Percentiles rank a stretch among this genome's conserved stretches.
These are phyloP conservation scores for Crocallis elinguaria DNA, from an alignment of 2,888 invertebrate species.

Conservation along the genomic window DNA sequence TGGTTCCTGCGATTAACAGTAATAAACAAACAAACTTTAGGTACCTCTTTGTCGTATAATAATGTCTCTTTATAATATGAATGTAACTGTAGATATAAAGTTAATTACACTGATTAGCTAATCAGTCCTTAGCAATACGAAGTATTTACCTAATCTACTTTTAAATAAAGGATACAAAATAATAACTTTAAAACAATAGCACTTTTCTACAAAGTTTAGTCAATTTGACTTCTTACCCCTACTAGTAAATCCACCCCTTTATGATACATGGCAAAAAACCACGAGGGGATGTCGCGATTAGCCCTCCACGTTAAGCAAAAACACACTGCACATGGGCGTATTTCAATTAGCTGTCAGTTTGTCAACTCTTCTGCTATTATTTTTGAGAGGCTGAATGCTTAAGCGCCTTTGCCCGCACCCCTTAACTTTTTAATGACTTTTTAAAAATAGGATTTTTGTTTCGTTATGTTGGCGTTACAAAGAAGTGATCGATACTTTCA, in stretches of 20 bases:
- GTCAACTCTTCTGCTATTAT: conserved; percentile 73
- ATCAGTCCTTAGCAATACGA: too few relatives aligned
- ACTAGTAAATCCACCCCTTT: conserved; percentile 60
- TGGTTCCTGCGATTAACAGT: too few relatives aligned
- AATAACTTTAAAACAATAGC: conserved; percentile 45
- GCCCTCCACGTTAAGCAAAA: conserved; percentile 76
- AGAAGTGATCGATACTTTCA: conserved; percentile 1
- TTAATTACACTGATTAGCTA: too few relatives aligned
- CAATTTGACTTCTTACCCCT: conserved; percentile 58
- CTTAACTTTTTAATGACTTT: conserved; percentile 33
- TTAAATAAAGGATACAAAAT: too few relatives aligned
- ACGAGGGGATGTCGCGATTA: conserved; percentile 73
- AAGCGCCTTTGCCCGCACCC: conserved; percentile 32
- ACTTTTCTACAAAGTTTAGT: conserved; percentile 31
- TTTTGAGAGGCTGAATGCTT: conserved; percentile 48
- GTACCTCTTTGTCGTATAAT: too few relatives aligned
- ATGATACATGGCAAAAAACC: conserved; percentile 60
- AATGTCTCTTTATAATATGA: too few relatives aligned
- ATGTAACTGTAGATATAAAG: too few relatives aligned
- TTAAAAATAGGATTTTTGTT: conserved; percentile 38
- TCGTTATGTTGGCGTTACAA: neutral
- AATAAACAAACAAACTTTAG: too few relatives aligned
- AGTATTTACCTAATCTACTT: too few relatives aligned
- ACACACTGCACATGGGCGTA: conserved; percentile 79
- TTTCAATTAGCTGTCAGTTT: conserved; percentile 83